Evolutionary conservation across 2,888 invertebrate species (phyloP).

Genomic region (Hirtodrosophila confusa): DNA sequence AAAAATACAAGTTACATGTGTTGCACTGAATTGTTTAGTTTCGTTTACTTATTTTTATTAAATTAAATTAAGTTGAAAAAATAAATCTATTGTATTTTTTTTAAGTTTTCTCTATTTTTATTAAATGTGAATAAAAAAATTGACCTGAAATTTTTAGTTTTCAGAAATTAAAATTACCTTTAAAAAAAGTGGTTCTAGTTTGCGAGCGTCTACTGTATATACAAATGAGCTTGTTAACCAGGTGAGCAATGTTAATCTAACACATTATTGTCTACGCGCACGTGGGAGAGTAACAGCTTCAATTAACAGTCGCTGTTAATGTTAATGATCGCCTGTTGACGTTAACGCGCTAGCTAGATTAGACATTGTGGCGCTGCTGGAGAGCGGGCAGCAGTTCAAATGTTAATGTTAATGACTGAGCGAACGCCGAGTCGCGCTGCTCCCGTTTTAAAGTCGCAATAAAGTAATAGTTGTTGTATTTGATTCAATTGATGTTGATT

Average conservation of each 20-base stretch:
- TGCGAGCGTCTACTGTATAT: no score
- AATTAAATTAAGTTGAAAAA: no score
- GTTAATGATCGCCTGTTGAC: conserved; percentile 8
- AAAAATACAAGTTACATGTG: no score
- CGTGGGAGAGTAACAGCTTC: conserved; percentile 6
- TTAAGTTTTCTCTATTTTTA: no score
- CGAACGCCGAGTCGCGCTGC: conserved; percentile 15
- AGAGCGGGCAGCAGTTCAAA: conserved; percentile 39
- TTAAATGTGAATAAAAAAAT: no score
- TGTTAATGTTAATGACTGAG: conserved; percentile 62
- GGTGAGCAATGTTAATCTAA: no score
- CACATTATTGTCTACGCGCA: not conserved
- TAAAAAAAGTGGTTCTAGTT: no score
- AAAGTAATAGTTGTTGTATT: conserved; percentile 37
- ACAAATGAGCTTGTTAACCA: no score
- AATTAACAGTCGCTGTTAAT: conserved; percentile 22
- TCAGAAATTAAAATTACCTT: no score
- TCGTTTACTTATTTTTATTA: not conserved
- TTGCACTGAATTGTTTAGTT: not conserved
- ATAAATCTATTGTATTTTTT: no score
- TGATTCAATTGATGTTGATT: conserved; percentile 30
- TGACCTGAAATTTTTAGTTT: no score
- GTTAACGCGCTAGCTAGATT: conserved; percentile 34
- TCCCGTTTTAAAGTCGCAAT: conserved; percentile 66
- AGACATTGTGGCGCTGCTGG: conserved; percentile 59